A percentile compares a stretch with the other conserved stretches of the same genome.
Evolutionary conservation across 2,797 vertebrate genomes (phyloP).

Genomic region (Potorous gilbertii): DNA sequence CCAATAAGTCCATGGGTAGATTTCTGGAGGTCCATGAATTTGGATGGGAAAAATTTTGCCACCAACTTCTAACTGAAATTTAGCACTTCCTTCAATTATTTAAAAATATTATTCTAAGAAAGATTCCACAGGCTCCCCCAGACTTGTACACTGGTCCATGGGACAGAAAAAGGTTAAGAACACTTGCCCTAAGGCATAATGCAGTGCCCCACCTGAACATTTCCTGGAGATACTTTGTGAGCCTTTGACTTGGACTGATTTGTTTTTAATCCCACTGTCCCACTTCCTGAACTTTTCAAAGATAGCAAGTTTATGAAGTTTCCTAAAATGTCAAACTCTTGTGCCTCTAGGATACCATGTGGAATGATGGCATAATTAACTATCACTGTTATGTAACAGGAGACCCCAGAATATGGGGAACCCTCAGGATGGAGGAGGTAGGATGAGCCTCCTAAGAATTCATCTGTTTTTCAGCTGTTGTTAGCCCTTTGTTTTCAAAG

Average conservation of each 20-base stretch:
- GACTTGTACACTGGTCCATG: background rate
- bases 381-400: too few species aligned
- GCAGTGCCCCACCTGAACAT: background rate
- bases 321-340: constrained; percentile 33
- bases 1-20: background rate
- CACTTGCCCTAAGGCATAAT: background rate
- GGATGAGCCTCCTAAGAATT: too few species aligned
- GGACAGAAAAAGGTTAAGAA: background rate
- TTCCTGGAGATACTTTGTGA: constrained; percentile 16
- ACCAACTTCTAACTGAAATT: background rate
- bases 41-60: background rate
- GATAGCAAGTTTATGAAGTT: constrained; percentile 26
- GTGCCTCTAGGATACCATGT: constrained; percentile 2
- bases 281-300: constrained; percentile 20
- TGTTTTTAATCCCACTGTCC: constrained; percentile 51
- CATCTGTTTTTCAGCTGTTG: too few species aligned
- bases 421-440: too few species aligned
- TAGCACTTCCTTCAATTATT: background rate
- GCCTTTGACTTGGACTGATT: background rate
- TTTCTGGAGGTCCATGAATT: background rate
- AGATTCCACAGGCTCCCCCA: background rate
- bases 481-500: background rate
- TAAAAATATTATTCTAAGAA: background rate
- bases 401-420: too few species aligned
- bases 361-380: constrained; percentile 12